Base-by-base conservation (phyloP, 1,140 invertebrate genomes). In the Cryptotermes secundus region DNA sequence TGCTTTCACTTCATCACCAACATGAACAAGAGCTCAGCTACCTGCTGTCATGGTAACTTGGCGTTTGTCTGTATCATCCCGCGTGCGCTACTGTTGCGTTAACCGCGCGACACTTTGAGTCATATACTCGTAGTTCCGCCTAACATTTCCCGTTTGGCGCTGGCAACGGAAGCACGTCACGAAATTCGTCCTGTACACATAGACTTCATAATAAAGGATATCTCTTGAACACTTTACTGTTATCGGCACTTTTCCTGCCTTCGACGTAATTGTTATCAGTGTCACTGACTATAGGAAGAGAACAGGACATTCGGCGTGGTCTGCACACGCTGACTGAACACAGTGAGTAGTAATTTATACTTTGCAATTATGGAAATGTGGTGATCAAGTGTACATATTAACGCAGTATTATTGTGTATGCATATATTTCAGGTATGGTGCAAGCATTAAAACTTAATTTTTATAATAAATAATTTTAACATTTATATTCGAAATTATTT, bases 241-340 rank as follows among this genome's bases (percentile, higher is more conserved):
- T 72, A 72, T 72, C 59, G 59, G 45, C 19, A 19, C 31, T 59
- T 72, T 72, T 72, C 26, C 26, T 72, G 59, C 59, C 59, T 72
- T 72, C 59, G 26, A n/a, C 26, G 19, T 72, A n/a, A 72, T 72
- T 72, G 59, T 72, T 72, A 72, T 72, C 59, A 72, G 59, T 72
- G 59, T n/a, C 59, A 26, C 59, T 72, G 59, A 72, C 59, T 72
- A 19, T 49, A 72, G 59, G 26, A 72, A 72, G 59, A 9, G 26
- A 12, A 0, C 59, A 72, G 26, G 2, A 31, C 59, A 4, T 31
- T 4, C 59, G 31, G n/a, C 26, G 26, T 31, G 7, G 6, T 59
- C 26, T 72, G 14, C 26, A 72, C 59, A n/a, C 9, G n/a, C 7
- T 72, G 7, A 72, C 16, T 72, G 0, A 72, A 72, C 26, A 31